Percentiles rank a stretch among this genome's conserved stretches.
phyloP scores from a whole-genome alignment of 2,888 invertebrate genomes.

The Papilio elwesi region DNA sequence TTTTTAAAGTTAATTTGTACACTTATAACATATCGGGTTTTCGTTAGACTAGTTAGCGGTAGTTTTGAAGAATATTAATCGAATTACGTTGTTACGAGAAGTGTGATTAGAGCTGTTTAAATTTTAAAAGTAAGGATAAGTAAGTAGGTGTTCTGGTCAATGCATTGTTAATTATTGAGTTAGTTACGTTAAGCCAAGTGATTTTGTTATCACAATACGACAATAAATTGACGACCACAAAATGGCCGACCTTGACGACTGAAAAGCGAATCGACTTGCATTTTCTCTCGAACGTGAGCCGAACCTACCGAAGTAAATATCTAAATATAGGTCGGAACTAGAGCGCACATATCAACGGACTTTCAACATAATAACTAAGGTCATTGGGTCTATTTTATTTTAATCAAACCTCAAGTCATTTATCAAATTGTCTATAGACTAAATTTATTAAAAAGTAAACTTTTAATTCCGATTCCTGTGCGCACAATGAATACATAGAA shows the following conservation, averaged over 20 bases:
- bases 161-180: too few relatives aligned
- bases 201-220: slow-evolving; percentile 29
- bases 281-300: slow-evolving; percentile 28
- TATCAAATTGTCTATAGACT: neutral
- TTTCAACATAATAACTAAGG: neutral
- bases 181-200: slow-evolving; percentile 14
- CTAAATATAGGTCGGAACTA: slow-evolving; percentile 12
- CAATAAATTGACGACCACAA: slow-evolving; percentile 19
- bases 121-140: too few relatives aligned
- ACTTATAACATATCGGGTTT: too few relatives aligned
- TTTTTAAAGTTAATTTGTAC: too few relatives aligned
- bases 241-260: slow-evolving; percentile 37
- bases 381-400: neutral
- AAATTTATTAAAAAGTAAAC: neutral
- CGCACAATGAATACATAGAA: too few relatives aligned
- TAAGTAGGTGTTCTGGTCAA: too few relatives aligned
- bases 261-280: slow-evolving; percentile 33
- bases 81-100: too few relatives aligned
- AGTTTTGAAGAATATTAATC: too few relatives aligned
- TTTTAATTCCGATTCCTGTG: neutral
- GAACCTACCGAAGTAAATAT: slow-evolving; percentile 27
- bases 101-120: too few relatives aligned
- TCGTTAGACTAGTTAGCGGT: too few relatives aligned
- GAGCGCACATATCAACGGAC: neutral
- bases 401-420: neutral